Evolutionary conservation across 2,888 invertebrate genomes (phyloP).

Genomic region (Yponomeuta malinellus): DNA sequence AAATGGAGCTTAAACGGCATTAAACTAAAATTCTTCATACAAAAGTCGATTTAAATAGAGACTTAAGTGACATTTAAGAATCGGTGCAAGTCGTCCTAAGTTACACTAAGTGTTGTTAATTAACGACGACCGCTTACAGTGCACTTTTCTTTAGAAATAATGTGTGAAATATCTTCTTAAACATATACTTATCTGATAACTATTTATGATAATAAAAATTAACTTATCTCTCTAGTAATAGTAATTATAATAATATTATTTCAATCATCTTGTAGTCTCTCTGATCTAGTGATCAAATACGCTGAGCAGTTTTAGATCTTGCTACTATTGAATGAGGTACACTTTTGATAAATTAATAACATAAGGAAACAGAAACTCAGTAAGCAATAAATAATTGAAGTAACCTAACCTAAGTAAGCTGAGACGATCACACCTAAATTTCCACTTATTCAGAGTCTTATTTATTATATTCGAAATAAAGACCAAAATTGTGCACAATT

Average conservation of each 20-base stretch:
- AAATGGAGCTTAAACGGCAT: too few relatives aligned
- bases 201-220: background rate
- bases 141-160: constrained; percentile 5
- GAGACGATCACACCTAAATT: background rate
- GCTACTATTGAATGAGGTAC: background rate
- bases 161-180: constrained; percentile 5
- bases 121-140: background rate
- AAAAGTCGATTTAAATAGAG: too few relatives aligned
- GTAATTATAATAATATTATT: background rate
- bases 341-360: background rate
- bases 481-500: background rate
- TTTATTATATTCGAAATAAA: background rate
- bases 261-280: constrained; percentile 45
- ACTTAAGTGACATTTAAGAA: too few relatives aligned
- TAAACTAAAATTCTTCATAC: too few relatives aligned
- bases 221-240: background rate
- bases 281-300: constrained; percentile 48
- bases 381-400: background rate
- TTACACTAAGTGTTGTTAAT: constrained; percentile 2
- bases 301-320: constrained; percentile 52
- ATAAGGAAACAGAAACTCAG: background rate
- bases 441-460: background rate
- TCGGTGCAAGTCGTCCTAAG: background rate
- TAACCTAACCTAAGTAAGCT: background rate
- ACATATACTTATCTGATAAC: constrained; percentile 1